Base-by-base conservation (phyloP, 2,113 vertebrate genomes). In the Synodontis membranacea region DNA sequence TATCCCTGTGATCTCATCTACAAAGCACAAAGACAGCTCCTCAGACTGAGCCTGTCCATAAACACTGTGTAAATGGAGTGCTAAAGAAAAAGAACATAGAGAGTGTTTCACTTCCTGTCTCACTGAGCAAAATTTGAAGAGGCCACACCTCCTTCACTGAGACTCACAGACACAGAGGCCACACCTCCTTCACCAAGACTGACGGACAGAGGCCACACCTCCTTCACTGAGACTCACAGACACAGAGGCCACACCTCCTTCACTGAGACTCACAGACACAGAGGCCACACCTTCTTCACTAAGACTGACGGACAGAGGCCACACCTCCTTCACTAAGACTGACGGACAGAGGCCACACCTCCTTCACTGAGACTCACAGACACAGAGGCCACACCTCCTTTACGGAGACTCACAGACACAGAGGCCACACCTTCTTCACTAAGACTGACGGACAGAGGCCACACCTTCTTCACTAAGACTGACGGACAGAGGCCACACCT, bases 1-100 rank as follows among this genome's bases (percentile, higher is more conserved):
- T 87, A 90, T 90, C 66, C 72, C 78, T 23, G 90, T 85, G 31
- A 92, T 80, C 60, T 91, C 89, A 80, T 88, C 92, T 92, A 80
- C 31, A 72, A 39, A 39, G 21, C 64, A 82, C 17, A 85, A 15
- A 75, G 23, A 84, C 14, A 23, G 64, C 58, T 62, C 44, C 12
- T 88, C 17, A 84, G 70, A 17, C 31, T 80, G 31, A 34, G 28
- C 34, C 46, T n/a, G 39, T 66, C 11, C 70, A 14, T 17, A 37
- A 66, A 72, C 31, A 81, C 28, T 56, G 31, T 86, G 56, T 64
- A 52, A 34, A n/a, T 5, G 19, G 80, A 82, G 48, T 3, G 14
- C 42, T 28, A 11, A 72, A 74, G 28, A 42, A 42, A 39, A 50
- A 68, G 23, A 39, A 21, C 19, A 12, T 5, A 15, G 3, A 7